These are phyloP conservation scores for Hypotaenidia okinawae DNA, from an alignment of 2,797 vertebrate genomes.

Conservation along the genomic window DNA sequence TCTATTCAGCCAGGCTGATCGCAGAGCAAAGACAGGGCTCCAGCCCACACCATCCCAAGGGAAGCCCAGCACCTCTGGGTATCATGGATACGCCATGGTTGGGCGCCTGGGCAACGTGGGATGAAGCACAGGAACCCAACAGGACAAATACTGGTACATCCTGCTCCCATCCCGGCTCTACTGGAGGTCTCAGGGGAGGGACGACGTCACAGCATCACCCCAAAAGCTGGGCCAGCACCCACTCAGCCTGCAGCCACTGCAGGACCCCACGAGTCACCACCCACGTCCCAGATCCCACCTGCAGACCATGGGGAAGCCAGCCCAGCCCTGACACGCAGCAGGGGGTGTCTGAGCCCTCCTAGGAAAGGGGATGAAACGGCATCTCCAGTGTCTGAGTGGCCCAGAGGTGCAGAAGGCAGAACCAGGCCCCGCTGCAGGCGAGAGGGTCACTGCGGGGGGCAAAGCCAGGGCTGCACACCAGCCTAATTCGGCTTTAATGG, in stretches of 20 bases:
- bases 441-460: not conserved
- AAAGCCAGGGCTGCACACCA: not conserved
- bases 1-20: not conserved
- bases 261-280: not conserved
- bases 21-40: not conserved
- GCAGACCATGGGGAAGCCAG: not conserved
- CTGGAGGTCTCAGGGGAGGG: not conserved
- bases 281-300: not conserved
- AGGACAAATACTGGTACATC: fast-evolving
- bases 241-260: fast-evolving
- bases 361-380: not conserved
- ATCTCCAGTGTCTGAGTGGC: not conserved
- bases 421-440: not conserved
- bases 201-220: not conserved
- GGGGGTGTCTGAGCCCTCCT: not conserved
- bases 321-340: not conserved
- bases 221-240: not conserved
- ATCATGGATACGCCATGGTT: fast-evolving
- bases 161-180: not conserved
- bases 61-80: not conserved
- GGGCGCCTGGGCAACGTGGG: not conserved
- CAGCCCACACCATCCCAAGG: not conserved
- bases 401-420: not conserved
- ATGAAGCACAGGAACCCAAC: not conserved
- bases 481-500: not conserved